phyloP scores from a whole-genome alignment of 2,888 invertebrate genomes.

The Aporophyla lueneburgensis region DNA sequence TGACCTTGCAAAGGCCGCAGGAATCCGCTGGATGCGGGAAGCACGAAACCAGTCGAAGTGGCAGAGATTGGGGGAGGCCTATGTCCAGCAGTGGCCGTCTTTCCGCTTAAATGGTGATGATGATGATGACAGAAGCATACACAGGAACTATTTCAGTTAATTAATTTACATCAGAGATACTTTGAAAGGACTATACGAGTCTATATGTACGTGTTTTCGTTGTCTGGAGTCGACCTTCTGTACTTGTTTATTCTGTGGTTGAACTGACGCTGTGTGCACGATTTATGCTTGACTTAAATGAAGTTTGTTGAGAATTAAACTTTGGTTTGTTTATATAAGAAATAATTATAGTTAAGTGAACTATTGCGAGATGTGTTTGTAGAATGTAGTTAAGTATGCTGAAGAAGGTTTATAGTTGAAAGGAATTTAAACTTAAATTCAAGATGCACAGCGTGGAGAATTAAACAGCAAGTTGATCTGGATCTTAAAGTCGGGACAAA shows the following conservation, averaged over 20 bases:
- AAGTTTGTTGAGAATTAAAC: constrained; percentile 26
- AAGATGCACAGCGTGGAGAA: not conserved
- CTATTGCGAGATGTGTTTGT: not conserved
- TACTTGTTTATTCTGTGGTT: fast-evolving
- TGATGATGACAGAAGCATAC: too few relatives aligned
- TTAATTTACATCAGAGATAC: too few relatives aligned
- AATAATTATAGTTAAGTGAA: constrained; percentile 1
- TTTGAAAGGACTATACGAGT: not conserved
- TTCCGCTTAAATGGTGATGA: too few relatives aligned
- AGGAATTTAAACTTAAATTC: not conserved
- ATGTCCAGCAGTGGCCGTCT: too few relatives aligned
- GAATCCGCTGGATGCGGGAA: too few relatives aligned
- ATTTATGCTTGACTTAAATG: constrained; percentile 21
- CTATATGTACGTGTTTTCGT: not conserved
- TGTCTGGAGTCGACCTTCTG: not conserved
- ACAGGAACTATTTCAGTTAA: too few relatives aligned
- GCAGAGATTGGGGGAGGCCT: too few relatives aligned
- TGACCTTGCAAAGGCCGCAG: too few relatives aligned
- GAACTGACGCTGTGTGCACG: constrained; percentile 21
- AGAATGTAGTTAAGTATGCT: not conserved
- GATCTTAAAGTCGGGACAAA: too few relatives aligned
- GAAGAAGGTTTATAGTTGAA: not conserved
- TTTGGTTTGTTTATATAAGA: constrained; percentile 27
- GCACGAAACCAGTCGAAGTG: too few relatives aligned
- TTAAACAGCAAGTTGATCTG: not conserved